These are phyloP conservation scores for Nothoprocta perdicaria DNA, from an alignment of 2,113 vertebrate genomes.

Conservation along the genomic window DNA sequence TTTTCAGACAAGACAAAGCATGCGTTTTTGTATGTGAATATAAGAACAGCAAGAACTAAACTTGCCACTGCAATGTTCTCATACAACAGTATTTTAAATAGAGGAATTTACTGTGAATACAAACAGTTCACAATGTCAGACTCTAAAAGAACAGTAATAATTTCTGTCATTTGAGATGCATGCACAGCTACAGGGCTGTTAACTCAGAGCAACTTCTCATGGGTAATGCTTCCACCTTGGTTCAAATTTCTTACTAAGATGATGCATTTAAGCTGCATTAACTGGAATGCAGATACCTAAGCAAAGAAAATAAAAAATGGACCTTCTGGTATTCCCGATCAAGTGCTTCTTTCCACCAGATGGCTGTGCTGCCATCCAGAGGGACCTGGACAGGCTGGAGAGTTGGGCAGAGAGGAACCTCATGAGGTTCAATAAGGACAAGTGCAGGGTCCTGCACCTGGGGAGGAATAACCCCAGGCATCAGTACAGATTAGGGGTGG, in stretches of 20 bases:
- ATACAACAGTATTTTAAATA: not conserved
- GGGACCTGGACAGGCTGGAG: too few species aligned
- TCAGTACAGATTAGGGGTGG: too few species aligned
- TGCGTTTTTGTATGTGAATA: not conserved
- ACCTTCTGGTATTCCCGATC: not conserved
- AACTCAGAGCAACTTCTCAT: not conserved
- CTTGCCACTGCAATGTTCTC: not conserved
- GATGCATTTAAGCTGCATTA: not conserved
- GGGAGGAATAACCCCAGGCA: too few species aligned
- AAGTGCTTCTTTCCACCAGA: not conserved
- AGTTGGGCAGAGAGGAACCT: too few species aligned
- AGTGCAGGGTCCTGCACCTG: too few species aligned
- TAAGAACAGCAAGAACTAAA: not conserved
- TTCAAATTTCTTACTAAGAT: not conserved
- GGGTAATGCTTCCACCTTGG: not conserved
- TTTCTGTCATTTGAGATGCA: not conserved
- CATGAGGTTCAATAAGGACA: too few species aligned
- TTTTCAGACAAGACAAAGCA: slow-evolving; percentile 24
- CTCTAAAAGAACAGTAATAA: not conserved
- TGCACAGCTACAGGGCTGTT: not conserved
- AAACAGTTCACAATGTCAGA: not conserved
- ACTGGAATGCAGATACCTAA: not conserved
- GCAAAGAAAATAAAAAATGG: not conserved
- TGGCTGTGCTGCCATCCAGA: too few species aligned
- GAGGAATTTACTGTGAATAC: not conserved